phyloP scores from a whole-genome alignment of 2,797 vertebrate species.

The Lerista edwardsae region DNA sequence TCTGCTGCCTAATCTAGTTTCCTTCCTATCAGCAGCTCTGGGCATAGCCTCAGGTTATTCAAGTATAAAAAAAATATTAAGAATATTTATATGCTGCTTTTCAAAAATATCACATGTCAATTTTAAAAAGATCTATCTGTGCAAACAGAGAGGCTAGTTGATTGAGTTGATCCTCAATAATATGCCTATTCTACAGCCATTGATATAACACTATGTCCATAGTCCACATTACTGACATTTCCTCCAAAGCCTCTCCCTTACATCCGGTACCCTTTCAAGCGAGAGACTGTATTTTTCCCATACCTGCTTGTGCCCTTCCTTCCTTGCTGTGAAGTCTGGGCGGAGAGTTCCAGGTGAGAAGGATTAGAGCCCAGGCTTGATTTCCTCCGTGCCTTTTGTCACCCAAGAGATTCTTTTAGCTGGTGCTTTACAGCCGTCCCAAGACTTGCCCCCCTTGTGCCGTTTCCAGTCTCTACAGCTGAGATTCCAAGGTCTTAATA shows the following conservation, averaged over 20 bases:
- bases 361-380: neutral
- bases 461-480: slow-evolving; percentile 47
- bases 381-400: neutral
- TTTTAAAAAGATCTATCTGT: neutral
- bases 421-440: slow-evolving; percentile 16
- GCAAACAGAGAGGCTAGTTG: neutral
- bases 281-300: neutral
- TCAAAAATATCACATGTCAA: neutral
- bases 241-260: neutral
- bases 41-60: neutral
- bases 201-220: neutral
- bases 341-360: slow-evolving; percentile 18
- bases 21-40: neutral
- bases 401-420: neutral
- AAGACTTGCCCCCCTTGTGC: neutral
- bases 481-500: slow-evolving; percentile 59
- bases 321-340: neutral
- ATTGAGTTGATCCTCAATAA: neutral
- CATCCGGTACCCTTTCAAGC: fast-evolving
- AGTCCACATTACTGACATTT: neutral
- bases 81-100: too few relatives aligned
- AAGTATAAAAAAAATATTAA: neutral
- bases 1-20: neutral
- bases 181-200: neutral
- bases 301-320: slow-evolving; percentile 38